A percentile compares a stretch with the other conserved stretches of the same genome.
Evolutionary conservation across 2,888 invertebrate genomes (phyloP).

Genomic region (Tipula lateralis): DNA sequence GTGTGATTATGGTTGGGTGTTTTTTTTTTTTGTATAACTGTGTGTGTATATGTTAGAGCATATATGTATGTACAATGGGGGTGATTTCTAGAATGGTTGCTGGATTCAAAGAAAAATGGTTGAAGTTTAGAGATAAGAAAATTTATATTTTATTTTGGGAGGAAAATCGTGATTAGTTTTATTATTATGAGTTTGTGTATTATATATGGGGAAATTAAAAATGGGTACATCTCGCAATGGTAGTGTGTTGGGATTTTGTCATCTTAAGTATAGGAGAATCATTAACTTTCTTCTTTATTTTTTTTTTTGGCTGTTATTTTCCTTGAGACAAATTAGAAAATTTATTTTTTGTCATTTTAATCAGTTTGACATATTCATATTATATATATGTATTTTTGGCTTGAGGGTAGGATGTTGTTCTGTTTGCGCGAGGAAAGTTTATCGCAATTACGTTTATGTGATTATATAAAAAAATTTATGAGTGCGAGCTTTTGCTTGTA

Average conservation of each 20-base stretch:
- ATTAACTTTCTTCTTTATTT: background rate
- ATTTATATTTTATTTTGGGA: background rate
- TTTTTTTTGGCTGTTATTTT: background rate
- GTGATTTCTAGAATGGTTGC: slow-evolving; percentile 11
- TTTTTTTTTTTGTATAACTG: background rate
- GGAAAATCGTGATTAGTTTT: slow-evolving; percentile 21
- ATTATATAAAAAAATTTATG: slow-evolving; percentile 7
- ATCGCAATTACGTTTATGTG: slow-evolving; percentile 19
- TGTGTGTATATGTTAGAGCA: background rate
- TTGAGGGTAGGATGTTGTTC: background rate
- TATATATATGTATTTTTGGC: background rate
- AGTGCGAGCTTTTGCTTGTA: background rate
- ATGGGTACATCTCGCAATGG: background rate
- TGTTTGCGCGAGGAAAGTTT: slow-evolving; percentile 16
- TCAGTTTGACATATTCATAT: slow-evolving; percentile 19
- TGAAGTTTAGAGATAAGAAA: slow-evolving; percentile 6
- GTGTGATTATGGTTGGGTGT: slow-evolving; percentile 11
- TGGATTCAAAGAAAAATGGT: background rate
- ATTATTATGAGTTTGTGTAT: slow-evolving; percentile 4
- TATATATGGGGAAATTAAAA: background rate
- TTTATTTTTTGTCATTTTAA: slow-evolving; percentile 14
- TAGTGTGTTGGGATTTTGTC: background rate
- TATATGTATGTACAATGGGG: background rate
- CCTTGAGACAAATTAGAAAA: slow-evolving; percentile 24
- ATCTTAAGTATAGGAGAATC: background rate